These are phyloP conservation scores for Mixornis gularis DNA, from an alignment of 2,113 vertebrate species.

Conservation along the genomic window DNA sequence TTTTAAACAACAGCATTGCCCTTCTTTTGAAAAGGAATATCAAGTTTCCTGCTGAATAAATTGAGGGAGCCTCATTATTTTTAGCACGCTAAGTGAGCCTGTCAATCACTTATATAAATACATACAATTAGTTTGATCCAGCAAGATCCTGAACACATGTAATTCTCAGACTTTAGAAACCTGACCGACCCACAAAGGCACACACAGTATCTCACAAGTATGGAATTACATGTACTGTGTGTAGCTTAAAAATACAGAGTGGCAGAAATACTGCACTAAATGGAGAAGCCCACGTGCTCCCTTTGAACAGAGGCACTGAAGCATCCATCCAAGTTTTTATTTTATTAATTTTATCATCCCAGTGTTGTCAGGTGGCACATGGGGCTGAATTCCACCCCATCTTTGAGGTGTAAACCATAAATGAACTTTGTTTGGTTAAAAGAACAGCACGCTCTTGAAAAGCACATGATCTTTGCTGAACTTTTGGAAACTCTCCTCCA, in stretches of 20 bases:
- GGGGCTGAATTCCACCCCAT: not conserved
- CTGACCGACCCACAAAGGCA: not conserved
- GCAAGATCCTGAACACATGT: not conserved
- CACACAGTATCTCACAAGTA: not conserved
- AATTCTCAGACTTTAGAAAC: not conserved
- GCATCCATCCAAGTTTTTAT: not conserved
- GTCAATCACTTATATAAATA: not conserved
- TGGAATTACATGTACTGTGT: not conserved
- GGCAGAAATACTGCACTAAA: not conserved
- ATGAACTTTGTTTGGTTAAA: not conserved
- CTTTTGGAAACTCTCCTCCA: not conserved
- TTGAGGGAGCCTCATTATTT: slow-evolving; percentile 15
- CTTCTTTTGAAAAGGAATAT: slow-evolving; percentile 7
- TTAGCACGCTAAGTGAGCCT: not conserved
- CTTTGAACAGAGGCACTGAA: not conserved
- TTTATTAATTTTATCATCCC: not conserved
- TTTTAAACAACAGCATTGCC: not conserved
- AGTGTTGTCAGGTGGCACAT: not conserved
- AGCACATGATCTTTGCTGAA: not conserved
- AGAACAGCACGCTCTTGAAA: not conserved
- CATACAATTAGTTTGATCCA: not conserved
- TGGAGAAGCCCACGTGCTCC: not conserved
- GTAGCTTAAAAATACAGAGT: not conserved
- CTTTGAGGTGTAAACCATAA: not conserved
- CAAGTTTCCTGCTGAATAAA: slow-evolving; percentile 27